phyloP scores from a whole-genome alignment of 2,797 vertebrate species.

The Pyrocephalus nanus region DNA sequence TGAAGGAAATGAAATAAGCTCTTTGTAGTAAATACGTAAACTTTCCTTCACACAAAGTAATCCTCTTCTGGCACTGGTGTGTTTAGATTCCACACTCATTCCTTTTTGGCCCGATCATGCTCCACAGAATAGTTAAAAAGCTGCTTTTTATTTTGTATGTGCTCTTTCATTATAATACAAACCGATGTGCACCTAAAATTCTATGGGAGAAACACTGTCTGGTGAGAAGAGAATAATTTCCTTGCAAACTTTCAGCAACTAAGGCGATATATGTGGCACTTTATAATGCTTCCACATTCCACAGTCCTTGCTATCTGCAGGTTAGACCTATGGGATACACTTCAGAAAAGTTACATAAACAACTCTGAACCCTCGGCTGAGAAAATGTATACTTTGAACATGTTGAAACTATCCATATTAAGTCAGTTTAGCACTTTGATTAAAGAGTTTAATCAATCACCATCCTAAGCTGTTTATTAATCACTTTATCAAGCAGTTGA shows the following conservation, averaged over 20 bases:
- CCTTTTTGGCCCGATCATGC: background rate
- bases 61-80: background rate
- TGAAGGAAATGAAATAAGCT: background rate
- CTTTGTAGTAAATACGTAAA: background rate
- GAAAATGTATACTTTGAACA: constrained; percentile 80
- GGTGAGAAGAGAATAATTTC: constrained; percentile 37
- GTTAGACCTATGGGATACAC: constrained; percentile 71
- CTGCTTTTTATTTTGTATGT: background rate
- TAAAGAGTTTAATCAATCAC: constrained; percentile 99
- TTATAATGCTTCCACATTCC: constrained; percentile 68
- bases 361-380: constrained; percentile 71
- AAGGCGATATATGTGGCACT: constrained; percentile 22
- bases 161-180: background rate
- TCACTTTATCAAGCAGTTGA: constrained; percentile 99
- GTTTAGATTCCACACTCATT: background rate
- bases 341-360: constrained; percentile 81
- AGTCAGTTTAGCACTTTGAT: constrained; percentile 96
- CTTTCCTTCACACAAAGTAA: background rate
- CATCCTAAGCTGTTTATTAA: constrained; percentile 97
- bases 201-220: constrained; percentile 38
- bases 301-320: constrained; percentile 59
- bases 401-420: constrained; percentile 85
- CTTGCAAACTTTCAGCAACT: constrained; percentile 35
- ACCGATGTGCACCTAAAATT: background rate
- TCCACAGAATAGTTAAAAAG: background rate